Conservation (phyloP, 1,140 invertebrate species). For the Drosophila orosa region DNA sequence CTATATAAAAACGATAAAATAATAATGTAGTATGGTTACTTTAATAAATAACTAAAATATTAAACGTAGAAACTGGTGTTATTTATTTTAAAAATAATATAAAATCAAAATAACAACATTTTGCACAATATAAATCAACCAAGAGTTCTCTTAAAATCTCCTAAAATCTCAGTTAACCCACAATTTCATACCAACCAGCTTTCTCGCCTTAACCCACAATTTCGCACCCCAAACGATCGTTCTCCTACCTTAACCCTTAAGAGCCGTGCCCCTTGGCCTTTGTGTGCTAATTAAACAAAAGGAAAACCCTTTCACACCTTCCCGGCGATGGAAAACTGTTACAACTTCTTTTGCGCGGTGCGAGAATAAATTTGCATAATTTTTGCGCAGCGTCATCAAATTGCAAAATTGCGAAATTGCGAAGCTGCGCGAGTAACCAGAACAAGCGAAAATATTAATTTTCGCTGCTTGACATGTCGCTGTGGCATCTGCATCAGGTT, state of each 20-base stretch:
- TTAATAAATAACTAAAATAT: not conserved
- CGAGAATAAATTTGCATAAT: conserved; percentile 76
- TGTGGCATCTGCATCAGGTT: conserved; percentile 35
- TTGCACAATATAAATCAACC: too few relatives aligned
- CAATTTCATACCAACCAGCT: conserved; percentile 8
- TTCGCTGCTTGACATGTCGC: conserved; percentile 75
- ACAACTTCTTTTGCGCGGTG: conserved; percentile 68
- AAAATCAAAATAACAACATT: not conserved
- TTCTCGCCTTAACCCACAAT: not conserved
- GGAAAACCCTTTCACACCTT: conserved; percentile 77
- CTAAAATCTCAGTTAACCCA: not conserved
- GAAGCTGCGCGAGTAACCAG: conserved; percentile 50
- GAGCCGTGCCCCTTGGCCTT: conserved; percentile 27
- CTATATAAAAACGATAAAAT: too few relatives aligned
- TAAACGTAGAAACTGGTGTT: not conserved
- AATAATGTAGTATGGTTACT: too few relatives aligned
- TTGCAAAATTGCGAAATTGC: conserved; percentile 48
- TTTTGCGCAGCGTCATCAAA: conserved; percentile 59
- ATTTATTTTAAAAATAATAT: too few relatives aligned
- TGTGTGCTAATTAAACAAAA: conserved; percentile 78
- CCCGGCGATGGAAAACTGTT: conserved; percentile 60
- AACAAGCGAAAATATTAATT: conserved; percentile 78
- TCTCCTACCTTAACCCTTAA: not conserved
- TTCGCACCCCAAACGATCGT: conserved; percentile 27
- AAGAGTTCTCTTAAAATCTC: not conserved